Evolutionary conservation across 2,113 vertebrate genomes (phyloP), one percentile per base, ranked within the genome.

Genomic region (Xenopus laevis): DNA sequence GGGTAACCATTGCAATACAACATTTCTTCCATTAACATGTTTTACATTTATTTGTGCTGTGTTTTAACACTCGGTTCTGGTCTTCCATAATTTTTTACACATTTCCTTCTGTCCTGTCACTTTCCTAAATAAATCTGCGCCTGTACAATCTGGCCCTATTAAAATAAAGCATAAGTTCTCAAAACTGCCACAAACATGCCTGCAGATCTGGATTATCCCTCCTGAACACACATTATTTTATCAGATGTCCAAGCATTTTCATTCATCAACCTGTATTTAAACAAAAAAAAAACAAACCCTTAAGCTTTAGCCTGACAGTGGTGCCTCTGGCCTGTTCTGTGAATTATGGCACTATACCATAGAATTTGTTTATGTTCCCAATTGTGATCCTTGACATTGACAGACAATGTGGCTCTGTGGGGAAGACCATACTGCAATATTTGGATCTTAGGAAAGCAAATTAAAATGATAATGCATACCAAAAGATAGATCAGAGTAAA

Each of bases 101-200:
- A 50, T 50, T 50, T 50, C 15, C 47, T 50, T 50, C 4, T 12
- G 12, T 16, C 15, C 53, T 55, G 13, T 55, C 46, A 47, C 5
- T 50, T 50, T 13, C 47, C 15, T 50, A 13, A 50, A 50, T 50
- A 50, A 50, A 50, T 13, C 17, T 55, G 17, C 83, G 73, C 71
- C 61, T 59, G 68, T 57, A 61, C 72, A 50, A 67, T 50, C 6
- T 3, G 23, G 80, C 68, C 78, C 33, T 9, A 40, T 81, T 10
- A 18, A 33, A 50, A 50, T 50, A 50, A 13, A 50, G 15, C 47
- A 50, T 13, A 55, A 18, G 17, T 55, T 16, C 53, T 55, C 15
- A n/a, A 55, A 55, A n/a, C 53, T 55, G 16, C 53, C 53, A 55
- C 53, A 55, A 55, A 55, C 53, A 55, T 8, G 17, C 15, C 53